These are phyloP conservation scores for Cyclura pinguis DNA, from an alignment of 2,797 vertebrate species.

Conservation along the genomic window DNA sequence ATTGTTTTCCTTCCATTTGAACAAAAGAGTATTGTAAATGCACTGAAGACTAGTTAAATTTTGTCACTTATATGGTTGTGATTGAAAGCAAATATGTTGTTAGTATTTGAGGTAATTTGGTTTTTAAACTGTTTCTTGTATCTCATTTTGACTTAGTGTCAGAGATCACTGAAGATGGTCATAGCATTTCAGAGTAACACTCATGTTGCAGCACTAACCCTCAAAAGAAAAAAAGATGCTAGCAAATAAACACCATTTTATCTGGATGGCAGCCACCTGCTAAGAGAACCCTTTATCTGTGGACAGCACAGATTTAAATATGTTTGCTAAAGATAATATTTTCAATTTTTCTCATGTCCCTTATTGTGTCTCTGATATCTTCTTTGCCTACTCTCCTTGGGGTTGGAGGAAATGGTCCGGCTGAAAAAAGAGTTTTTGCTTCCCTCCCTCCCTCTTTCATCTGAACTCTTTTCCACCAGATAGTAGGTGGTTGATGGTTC, in stretches of 20 bases:
- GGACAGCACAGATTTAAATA: slow-evolving; percentile 4
- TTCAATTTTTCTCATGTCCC: not conserved
- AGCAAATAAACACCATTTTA: not conserved
- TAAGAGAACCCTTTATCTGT: not conserved
- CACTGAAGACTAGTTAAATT: slow-evolving; percentile 22
- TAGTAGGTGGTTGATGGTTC: not conserved
- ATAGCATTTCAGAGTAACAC: slow-evolving; percentile 4
- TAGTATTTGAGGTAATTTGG: not conserved
- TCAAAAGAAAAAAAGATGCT: not conserved
- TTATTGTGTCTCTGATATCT: not conserved
- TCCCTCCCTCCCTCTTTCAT: not conserved
- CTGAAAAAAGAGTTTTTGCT: not conserved
- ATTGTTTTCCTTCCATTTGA: slow-evolving; percentile 30
- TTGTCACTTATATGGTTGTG: slow-evolving; percentile 10
- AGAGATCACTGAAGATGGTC: not conserved
- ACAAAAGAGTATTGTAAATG: slow-evolving; percentile 23
- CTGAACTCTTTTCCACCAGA: not conserved
- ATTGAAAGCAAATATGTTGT: slow-evolving; percentile 13
- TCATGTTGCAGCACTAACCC: slow-evolving; percentile 9
- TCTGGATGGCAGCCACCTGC: not conserved
- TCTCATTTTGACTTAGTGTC: not conserved
- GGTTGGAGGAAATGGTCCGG: too few species aligned
- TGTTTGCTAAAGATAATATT: not conserved
- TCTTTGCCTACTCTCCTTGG: not conserved
- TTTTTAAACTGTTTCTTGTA: not conserved